phyloP scores from a whole-genome alignment of 2,797 vertebrate genomes.

The Onychomys leucogaster region DNA sequence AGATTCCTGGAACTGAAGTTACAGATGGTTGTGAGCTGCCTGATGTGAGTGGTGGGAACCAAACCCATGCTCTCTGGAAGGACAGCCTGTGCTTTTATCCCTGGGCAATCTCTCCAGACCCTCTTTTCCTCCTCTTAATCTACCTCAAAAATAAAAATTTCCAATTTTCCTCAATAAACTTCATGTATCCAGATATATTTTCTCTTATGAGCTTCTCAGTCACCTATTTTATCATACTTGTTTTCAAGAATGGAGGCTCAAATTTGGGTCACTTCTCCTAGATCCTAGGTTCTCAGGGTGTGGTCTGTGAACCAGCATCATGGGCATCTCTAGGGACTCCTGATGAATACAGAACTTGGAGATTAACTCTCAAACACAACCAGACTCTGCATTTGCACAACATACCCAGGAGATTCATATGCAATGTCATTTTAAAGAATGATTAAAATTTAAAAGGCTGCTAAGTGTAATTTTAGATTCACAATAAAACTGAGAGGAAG shows the following conservation, averaged over 20 bases:
- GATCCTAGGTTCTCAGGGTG: not conserved
- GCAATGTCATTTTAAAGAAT: not conserved
- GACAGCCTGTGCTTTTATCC: not conserved
- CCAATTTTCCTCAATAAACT: not conserved
- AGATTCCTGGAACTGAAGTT: not conserved
- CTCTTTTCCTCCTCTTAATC: not conserved
- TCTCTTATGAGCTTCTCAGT: not conserved
- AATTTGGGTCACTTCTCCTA: not conserved
- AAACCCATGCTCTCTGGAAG: not conserved
- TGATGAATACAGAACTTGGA: not conserved
- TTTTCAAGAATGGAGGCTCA: not conserved
- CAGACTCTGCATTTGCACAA: not conserved
- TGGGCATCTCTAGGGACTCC: not conserved
- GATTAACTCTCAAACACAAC: not conserved
- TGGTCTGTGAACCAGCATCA: not conserved
- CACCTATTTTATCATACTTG: not conserved
- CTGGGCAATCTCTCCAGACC: not conserved
- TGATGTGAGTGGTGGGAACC: not conserved
- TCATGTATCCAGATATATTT: not conserved
- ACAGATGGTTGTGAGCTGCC: not conserved
- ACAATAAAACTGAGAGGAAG: not conserved
- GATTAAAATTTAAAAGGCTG: not conserved
- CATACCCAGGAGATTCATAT: not conserved
- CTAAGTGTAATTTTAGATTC: not conserved
- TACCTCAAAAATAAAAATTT: not conserved